A percentile compares a stretch with the other conserved stretches of the same genome.
Evolutionary conservation across 2,797 vertebrate species (phyloP).

Genomic region (Pantherophis alleghaniensis): DNA sequence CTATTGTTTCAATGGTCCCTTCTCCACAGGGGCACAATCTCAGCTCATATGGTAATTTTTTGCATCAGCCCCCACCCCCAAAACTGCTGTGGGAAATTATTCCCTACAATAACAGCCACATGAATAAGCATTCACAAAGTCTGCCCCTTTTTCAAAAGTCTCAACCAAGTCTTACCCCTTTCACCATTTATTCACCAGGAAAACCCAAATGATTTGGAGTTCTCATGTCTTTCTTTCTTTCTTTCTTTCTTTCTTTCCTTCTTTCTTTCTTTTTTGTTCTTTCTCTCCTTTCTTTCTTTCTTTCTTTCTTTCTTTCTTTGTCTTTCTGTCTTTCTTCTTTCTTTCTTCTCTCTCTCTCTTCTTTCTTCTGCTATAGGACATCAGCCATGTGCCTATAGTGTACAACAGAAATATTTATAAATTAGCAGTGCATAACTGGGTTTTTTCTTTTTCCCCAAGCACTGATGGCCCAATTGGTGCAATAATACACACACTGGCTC

Average conservation of each 20-base stretch:
- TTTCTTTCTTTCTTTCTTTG: too few species aligned
- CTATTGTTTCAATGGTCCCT: background rate
- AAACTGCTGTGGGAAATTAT: background rate
- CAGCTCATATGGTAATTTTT: background rate
- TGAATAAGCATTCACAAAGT: background rate
- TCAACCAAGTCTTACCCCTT: background rate
- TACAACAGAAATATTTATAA: background rate
- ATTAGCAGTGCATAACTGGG: background rate
- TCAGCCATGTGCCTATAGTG: background rate
- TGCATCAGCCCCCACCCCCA: background rate
- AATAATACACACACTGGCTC: background rate
- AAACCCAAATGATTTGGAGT: background rate
- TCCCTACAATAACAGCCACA: background rate
- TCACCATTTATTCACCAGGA: background rate
- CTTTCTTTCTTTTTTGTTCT: too few species aligned
- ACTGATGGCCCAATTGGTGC: background rate
- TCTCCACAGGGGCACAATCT: background rate
- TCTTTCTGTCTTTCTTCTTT: too few species aligned
- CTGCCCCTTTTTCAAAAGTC: background rate
- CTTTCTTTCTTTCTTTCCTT: too few species aligned
- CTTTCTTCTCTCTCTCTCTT: background rate
- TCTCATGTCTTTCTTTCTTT: fast-evolving
- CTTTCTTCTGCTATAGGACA: background rate
- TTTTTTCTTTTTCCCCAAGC: background rate
- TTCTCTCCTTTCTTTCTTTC: background rate